phyloP scores from a whole-genome alignment of 2,888 invertebrate species.

The Alloscopus bannaensis region DNA sequence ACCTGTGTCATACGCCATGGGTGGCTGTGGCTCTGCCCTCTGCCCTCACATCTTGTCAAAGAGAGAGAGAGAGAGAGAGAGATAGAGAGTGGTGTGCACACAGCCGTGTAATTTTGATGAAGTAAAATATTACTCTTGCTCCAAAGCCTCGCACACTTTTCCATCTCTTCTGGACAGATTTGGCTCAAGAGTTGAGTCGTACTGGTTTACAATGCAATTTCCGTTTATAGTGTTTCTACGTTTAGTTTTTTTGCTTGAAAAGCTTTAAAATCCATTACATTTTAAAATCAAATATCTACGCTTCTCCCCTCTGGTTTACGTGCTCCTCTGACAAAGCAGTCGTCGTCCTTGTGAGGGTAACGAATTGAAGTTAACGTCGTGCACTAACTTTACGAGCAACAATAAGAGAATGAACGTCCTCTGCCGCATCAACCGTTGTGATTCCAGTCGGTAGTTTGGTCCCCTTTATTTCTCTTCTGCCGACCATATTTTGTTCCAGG shows the following conservation, averaged over 20 bases:
- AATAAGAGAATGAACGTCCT: too few relatives aligned
- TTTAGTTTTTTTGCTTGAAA: slow-evolving; percentile 34
- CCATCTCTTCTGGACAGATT: slow-evolving; percentile 25
- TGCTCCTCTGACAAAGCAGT: background rate
- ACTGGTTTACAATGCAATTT: slow-evolving; percentile 19
- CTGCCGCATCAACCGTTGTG: too few relatives aligned
- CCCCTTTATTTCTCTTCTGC: too few relatives aligned
- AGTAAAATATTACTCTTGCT: slow-evolving; percentile 50
- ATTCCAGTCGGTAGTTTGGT: too few relatives aligned
- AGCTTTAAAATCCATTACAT: slow-evolving; percentile 9
- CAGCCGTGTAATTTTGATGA: slow-evolving; percentile 60
- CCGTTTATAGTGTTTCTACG: slow-evolving; percentile 28
- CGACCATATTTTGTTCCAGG: too few relatives aligned
- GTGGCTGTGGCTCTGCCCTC: slow-evolving; percentile 53
- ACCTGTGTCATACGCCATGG: slow-evolving; percentile 47
- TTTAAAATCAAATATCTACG: slow-evolving; percentile 19
- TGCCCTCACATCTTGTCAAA: too few relatives aligned
- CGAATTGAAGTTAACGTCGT: background rate
- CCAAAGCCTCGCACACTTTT: slow-evolving; percentile 33
- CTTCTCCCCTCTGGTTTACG: too few relatives aligned
- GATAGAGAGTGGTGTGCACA: slow-evolving; percentile 44
- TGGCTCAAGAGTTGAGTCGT: too few relatives aligned
- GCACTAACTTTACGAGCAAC: too few relatives aligned
- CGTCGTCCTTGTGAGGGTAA: too few relatives aligned
- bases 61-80: too few relatives aligned